These are phyloP conservation scores for Hydropsyche betteni DNA, from an alignment of 2,888 invertebrate species.

Conservation along the genomic window DNA sequence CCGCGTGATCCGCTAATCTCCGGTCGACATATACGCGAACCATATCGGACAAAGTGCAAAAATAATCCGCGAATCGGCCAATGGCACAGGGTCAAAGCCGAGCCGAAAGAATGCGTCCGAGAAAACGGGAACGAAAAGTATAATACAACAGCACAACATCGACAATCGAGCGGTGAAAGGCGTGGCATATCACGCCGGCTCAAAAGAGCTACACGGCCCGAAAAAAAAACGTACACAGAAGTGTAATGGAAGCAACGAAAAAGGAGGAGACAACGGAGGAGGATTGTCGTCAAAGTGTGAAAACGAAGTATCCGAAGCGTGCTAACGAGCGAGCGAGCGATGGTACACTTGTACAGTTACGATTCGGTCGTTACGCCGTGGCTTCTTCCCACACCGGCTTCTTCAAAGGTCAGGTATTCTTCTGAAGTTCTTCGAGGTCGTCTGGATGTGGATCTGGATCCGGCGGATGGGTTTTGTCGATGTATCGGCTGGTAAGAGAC, in stretches of 20 bases:
- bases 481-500: too few species aligned
- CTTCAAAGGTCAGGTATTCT: too few species aligned
- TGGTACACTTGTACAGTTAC: slow-evolving; percentile 19
- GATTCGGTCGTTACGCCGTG: slow-evolving; percentile 23
- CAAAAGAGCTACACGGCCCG: not conserved
- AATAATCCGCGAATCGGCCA: too few species aligned
- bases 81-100: slow-evolving; percentile 17
- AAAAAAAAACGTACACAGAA: not conserved
- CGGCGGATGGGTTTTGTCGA: too few species aligned
- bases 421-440: too few species aligned
- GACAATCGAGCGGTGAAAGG: slow-evolving; percentile 25
- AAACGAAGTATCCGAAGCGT: slow-evolving; percentile 28
- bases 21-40: not conserved
- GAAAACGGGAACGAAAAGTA: slow-evolving; percentile 18
- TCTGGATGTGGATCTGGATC: too few species aligned
- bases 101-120: slow-evolving; percentile 9
- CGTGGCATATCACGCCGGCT: slow-evolving; percentile 17
- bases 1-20: not conserved
- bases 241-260: not conserved
- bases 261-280: not conserved
- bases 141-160: not conserved
- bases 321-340: slow-evolving; percentile 13
- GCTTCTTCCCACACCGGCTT: too few species aligned
- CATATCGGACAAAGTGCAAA: too few species aligned
- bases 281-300: slow-evolving; percentile 15